Conservation (phyloP, 2,797 vertebrate genomes). For the Parauchenoglanis ngamensis region DNA sequence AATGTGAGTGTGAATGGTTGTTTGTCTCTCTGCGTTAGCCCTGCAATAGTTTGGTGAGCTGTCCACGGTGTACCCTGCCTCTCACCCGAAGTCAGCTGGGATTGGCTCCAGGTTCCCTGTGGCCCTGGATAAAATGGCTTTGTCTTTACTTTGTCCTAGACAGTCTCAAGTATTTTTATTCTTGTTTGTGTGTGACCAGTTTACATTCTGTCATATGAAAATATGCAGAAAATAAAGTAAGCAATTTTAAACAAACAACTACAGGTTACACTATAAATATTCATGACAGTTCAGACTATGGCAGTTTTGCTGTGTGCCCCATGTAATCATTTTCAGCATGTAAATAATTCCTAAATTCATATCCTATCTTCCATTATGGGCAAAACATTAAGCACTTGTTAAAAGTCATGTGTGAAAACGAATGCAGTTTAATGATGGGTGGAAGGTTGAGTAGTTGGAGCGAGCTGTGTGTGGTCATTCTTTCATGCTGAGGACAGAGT, state of each 20-base stretch:
- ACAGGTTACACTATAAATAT: neutral
- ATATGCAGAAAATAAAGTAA: neutral
- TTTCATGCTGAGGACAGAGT: conserved; percentile 45
- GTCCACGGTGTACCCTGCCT: too few species aligned
- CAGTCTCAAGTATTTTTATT: neutral
- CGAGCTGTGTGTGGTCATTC: conserved; percentile 40
- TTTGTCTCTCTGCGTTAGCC: too few species aligned
- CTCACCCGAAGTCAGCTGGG: too few species aligned
- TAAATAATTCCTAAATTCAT: neutral
- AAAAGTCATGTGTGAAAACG: conserved; percentile 1
- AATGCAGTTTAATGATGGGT: conserved; percentile 26
- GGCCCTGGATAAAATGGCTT: neutral
- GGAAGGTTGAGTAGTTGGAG: conserved; percentile 31
- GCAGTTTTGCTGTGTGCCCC: neutral
- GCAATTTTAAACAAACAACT: neutral
- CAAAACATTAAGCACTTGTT: conserved; percentile 12
- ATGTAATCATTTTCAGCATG: neutral
- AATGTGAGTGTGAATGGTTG: too few species aligned
- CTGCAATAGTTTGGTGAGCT: too few species aligned
- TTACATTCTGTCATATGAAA: neutral
- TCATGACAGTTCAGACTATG: neutral
- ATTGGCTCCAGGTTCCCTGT: too few species aligned
- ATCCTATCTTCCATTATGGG: neutral
- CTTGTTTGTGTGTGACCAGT: neutral
- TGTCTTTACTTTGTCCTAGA: neutral